Conservation (phyloP, 2,113 vertebrate genomes). For the Hydropotes inermis region DNA sequence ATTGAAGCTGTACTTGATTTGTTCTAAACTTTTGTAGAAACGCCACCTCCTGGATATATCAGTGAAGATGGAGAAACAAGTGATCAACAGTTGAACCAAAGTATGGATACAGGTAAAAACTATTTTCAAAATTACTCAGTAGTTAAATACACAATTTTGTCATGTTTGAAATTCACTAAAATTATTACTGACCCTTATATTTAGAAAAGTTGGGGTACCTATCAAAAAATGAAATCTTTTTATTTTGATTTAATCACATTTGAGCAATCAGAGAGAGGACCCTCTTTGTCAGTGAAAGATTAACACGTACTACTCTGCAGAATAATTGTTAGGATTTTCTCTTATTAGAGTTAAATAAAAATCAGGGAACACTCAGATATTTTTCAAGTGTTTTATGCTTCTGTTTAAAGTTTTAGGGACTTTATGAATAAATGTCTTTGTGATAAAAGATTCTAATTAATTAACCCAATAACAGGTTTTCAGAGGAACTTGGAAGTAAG, state of each 20-base stretch:
- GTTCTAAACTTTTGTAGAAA: conserved; percentile 85
- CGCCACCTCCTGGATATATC: conserved; percentile 97
- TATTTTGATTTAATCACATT: background rate
- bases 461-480: background rate
- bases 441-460: background rate
- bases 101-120: conserved; percentile 95
- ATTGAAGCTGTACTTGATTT: background rate
- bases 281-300: background rate
- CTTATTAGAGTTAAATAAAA: background rate
- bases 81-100: conserved; percentile 98
- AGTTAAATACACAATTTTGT: background rate
- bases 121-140: background rate
- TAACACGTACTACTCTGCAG: background rate
- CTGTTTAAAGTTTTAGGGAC: conserved; percentile 30
- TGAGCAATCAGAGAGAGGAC: background rate
- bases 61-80: conserved; percentile 99
- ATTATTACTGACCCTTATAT: background rate
- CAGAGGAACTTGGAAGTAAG: background rate
- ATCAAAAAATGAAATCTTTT: background rate
- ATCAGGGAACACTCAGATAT: background rate
- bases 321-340: background rate
- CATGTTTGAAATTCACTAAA: background rate
- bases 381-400: background rate
- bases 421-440: background rate
- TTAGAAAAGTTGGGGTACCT: background rate